Evolutionary conservation across 2,113 vertebrate genomes (phyloP).

Genomic region (Sigmodon hispidus): DNA sequence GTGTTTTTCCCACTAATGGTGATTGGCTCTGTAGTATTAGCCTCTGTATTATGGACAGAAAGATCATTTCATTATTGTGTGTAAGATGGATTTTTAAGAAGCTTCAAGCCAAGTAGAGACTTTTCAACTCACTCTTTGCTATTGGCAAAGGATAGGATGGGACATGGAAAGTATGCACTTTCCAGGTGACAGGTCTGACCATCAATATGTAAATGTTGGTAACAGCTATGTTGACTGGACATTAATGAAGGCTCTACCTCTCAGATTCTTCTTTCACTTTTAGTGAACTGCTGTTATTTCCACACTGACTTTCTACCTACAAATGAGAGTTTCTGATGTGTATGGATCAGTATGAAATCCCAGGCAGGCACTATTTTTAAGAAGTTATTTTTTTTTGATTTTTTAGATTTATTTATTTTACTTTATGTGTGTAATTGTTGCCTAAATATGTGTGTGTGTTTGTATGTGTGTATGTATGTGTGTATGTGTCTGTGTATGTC

Average conservation of each 20-base stretch:
- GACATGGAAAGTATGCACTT: neutral
- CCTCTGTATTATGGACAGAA: neutral
- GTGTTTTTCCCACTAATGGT: neutral
- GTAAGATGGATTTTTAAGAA: neutral
- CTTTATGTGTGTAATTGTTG: neutral
- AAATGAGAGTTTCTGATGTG: conserved; percentile 63
- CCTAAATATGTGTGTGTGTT: neutral
- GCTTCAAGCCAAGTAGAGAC: neutral
- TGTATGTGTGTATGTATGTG: neutral
- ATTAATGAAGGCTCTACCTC: neutral
- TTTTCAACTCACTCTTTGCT: neutral
- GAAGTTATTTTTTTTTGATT: neutral
- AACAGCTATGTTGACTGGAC: neutral
- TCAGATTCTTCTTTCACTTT: neutral
- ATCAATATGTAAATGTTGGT: neutral
- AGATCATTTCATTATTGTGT: neutral
- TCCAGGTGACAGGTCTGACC: neutral
- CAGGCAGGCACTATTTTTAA: neutral
- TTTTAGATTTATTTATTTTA: neutral
- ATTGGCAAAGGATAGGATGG: neutral
- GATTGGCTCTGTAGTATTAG: neutral
- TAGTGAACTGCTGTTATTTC: neutral
- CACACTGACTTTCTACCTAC: neutral
- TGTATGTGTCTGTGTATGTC: neutral
- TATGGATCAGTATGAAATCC: neutral